phyloP scores from a whole-genome alignment of 2,797 vertebrate genomes.

The Amphiprion clarkii region DNA sequence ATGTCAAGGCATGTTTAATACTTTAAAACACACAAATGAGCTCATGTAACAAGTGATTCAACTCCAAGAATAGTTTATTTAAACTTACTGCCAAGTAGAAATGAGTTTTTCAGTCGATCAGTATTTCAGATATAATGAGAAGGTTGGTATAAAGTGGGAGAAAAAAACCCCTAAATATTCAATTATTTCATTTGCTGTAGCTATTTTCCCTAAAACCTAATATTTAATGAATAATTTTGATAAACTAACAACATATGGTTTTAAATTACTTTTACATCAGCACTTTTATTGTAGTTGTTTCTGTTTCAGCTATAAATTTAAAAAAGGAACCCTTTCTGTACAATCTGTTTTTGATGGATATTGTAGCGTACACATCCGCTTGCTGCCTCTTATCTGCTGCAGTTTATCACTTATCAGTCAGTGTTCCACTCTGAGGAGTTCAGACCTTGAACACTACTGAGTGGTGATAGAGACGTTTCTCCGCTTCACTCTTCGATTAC shows the following conservation, averaged over 20 bases:
- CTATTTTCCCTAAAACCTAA: no score
- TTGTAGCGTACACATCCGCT: background rate
- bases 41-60: slow-evolving; percentile 1
- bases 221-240: no score
- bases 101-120: background rate
- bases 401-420: slow-evolving; percentile 17
- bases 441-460: slow-evolving; percentile 22
- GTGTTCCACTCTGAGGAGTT: background rate
- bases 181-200: no score
- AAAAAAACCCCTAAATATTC: background rate
- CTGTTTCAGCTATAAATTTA: background rate
- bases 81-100: background rate
- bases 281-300: background rate
- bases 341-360: background rate
- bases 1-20: background rate
- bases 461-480: slow-evolving; percentile 21
- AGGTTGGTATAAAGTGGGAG: background rate
- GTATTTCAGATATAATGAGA: background rate
- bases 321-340: background rate
- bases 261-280: background rate
- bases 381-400: slow-evolving; percentile 9
- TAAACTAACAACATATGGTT: background rate
- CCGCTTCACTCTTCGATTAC: slow-evolving; percentile 22
- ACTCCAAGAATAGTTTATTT: background rate
- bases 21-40: slow-evolving; percentile 3